phyloP scores from a whole-genome alignment of 2,113 vertebrate genomes.

The Myotis brandtii region DNA sequence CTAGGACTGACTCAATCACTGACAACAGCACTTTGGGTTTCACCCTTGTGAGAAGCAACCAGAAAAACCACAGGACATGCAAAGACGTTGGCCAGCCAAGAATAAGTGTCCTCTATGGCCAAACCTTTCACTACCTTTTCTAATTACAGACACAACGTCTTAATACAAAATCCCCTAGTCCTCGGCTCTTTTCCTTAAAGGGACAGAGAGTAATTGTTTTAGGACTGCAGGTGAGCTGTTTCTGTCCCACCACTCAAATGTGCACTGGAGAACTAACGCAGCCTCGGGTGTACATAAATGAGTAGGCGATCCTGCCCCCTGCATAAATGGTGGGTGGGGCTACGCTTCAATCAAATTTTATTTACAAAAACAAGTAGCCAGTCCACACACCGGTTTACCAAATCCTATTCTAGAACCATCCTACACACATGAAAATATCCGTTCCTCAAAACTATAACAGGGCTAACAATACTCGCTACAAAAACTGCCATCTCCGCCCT shows the following conservation, averaged over 20 bases:
- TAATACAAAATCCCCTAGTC: background rate
- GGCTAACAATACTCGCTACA: background rate
- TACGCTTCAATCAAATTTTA: background rate
- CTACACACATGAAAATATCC: background rate
- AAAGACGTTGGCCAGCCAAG: background rate
- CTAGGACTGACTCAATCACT: background rate
- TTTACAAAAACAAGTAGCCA: background rate
- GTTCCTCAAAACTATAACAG: background rate
- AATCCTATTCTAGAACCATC: background rate
- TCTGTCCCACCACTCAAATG: background rate
- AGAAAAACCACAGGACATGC: background rate
- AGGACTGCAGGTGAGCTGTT: background rate
- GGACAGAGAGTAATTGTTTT: background rate
- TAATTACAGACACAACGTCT: background rate
- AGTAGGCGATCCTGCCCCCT: background rate
- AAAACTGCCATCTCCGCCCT: background rate
- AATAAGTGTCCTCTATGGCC: background rate
- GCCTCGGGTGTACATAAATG: background rate
- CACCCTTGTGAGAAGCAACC: background rate
- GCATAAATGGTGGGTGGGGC: background rate
- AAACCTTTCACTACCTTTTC: background rate
- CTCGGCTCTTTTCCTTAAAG: background rate
- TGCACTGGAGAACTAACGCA: background rate
- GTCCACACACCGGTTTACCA: background rate
- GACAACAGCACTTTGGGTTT: background rate